Conservation (phyloP, 2,113 vertebrate species). For the Chionodraco myersi region DNA sequence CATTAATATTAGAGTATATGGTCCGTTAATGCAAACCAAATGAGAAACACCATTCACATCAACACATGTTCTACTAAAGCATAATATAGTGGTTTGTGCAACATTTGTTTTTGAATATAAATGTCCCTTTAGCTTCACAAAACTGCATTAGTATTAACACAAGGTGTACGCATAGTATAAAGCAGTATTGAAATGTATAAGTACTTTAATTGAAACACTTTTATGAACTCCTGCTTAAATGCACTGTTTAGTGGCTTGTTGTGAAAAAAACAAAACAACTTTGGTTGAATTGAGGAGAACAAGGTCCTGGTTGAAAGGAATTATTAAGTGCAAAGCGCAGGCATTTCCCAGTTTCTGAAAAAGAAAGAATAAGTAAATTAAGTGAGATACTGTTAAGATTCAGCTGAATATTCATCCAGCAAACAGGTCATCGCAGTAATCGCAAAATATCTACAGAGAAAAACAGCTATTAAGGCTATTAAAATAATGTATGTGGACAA, state of each 20-base stretch:
- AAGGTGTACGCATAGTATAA: background rate
- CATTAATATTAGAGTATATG: background rate
- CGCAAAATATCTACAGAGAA: background rate
- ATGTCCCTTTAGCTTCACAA: background rate
- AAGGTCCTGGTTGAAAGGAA: background rate
- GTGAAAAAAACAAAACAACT: too few species aligned
- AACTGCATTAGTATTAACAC: background rate
- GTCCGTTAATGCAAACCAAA: background rate
- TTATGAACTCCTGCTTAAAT: background rate
- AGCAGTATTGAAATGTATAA: background rate
- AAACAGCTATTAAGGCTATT: background rate
- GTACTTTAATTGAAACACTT: background rate
- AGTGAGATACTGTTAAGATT: background rate
- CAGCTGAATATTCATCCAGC: background rate
- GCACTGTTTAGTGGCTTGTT: background rate
- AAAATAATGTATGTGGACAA: conserved; percentile 8
- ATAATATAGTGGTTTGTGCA: background rate
- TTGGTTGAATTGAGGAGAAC: background rate
- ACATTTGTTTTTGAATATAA: background rate
- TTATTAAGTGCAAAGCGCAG: background rate
- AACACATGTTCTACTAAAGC: background rate
- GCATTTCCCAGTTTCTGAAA: background rate
- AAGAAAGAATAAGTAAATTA: conserved; percentile 5
- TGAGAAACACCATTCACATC: background rate
- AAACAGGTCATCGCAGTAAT: background rate